Evolutionary conservation across 2,888 invertebrate species (phyloP).

Genomic region (Synanthedon tipuliformis): DNA sequence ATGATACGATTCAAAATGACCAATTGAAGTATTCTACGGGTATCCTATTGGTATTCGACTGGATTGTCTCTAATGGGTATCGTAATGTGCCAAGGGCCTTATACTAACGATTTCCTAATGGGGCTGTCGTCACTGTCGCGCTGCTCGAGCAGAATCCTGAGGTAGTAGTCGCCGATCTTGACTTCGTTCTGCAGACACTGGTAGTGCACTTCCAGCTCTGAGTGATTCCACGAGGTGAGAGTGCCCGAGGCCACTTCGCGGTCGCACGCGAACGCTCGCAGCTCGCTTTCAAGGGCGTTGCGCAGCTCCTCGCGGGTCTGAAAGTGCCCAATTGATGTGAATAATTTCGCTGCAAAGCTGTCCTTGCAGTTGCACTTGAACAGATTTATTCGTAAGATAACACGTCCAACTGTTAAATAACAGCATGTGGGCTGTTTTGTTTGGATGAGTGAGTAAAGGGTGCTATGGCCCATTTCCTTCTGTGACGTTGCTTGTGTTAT

Average conservation of each 20-base stretch:
- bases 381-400: background rate
- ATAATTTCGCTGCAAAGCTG: constrained; percentile 1
- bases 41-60: no score
- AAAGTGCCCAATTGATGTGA: no score
- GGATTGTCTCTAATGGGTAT: no score
- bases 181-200: constrained; percentile 96
- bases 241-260: constrained; percentile 88
- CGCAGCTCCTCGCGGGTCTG: constrained; percentile 95
- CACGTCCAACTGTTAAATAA: background rate
- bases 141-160: constrained; percentile 92
- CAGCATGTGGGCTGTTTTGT: no score
- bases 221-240: constrained; percentile 97
- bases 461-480: no score
- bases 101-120: constrained; percentile 90
- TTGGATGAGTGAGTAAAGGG: no score
- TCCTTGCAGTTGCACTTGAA: background rate
- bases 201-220: constrained; percentile 95
- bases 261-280: constrained; percentile 89
- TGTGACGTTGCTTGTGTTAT: no score
- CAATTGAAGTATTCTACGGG: no score
- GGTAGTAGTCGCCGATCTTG: constrained; percentile 97
- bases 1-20: no score
- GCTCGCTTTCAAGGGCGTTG: constrained; percentile 91
- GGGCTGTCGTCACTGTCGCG: constrained; percentile 86
- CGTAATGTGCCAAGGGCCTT: no score